Evolutionary conservation across 2,888 invertebrate species (phyloP), one percentile per base, ranked within the genome.

Genomic region (Brachyopa scutellaris): DNA sequence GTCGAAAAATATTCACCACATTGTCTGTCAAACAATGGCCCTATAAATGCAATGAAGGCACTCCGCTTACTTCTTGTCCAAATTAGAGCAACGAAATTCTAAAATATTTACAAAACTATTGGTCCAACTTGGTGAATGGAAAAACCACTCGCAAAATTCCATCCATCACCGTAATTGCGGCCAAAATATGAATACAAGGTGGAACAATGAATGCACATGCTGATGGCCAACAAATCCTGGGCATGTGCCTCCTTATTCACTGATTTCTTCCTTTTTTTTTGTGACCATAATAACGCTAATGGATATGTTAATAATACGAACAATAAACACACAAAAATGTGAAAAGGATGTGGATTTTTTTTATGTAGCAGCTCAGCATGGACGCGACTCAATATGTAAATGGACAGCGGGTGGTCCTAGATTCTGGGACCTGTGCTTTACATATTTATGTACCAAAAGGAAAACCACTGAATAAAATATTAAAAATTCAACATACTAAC

Each of bases 391-490:
- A 76, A 80, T 80, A 80, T 64, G 80, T 51, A 80, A 76, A 76
- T 80, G 80, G 76, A 66, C 80, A 64, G 74, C 62, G 80, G 80
- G 79, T 67, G 79, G 79, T 74, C 55, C 51, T 36, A n/a, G n/a
- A n/a, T n/a, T n/a, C n/a, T n/a, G n/a, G n/a, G n/a, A n/a, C n/a
- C n/a, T n/a, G n/a, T n/a, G n/a, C n/a, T n/a, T n/a, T n/a, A n/a
- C n/a, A n/a, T n/a, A n/a, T n/a, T n/a, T n/a, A n/a, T n/a, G n/a
- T n/a, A n/a, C n/a, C 9, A 49, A 21, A 26, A 0, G 11, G 1
- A 26, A 49, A n/a, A 15, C 23, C 40, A 51, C 13, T 26, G 15
- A 36, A n/a, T n/a, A 45, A 53, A 36, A 45, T 61, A 69, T 36
- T 38, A n/a, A 59, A 73, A 59, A 66, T 17, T 51, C 33, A 59